Evolutionary conservation across 2,888 invertebrate genomes (phyloP).

Genomic region (Monoplex corrugatus): DNA sequence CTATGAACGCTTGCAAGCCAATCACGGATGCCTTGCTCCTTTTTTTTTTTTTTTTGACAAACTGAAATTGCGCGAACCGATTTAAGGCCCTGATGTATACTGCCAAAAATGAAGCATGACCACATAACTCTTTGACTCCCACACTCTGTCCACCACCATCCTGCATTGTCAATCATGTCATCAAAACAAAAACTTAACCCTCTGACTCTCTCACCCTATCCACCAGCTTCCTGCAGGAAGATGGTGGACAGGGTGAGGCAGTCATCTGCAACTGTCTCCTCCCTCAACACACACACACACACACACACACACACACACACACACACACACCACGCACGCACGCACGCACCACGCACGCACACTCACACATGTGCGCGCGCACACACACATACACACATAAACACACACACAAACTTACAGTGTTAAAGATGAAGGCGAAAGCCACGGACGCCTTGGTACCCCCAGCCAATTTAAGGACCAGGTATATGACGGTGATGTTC

Average conservation of each 20-base stretch:
- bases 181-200: no score
- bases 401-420: constrained; percentile 82
- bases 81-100: no score
- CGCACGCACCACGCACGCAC: background rate
- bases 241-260: no score
- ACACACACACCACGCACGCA: background rate
- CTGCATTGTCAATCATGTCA: no score
- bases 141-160: no score
- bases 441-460: constrained; percentile 87
- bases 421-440: constrained; percentile 90
- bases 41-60: no score
- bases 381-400: background rate
- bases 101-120: no score
- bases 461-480: constrained; percentile 86
- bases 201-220: background rate
- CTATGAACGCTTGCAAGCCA: no score
- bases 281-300: background rate
- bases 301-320: background rate
- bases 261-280: no score
- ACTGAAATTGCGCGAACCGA: no score
- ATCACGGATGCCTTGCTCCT: no score
- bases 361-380: background rate
- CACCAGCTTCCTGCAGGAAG: background rate
- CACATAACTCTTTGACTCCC: no score
- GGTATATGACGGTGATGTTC: constrained; percentile 88